Conservation (phyloP, 2,888 invertebrate species). For the Ariolimax columbianus region DNA sequence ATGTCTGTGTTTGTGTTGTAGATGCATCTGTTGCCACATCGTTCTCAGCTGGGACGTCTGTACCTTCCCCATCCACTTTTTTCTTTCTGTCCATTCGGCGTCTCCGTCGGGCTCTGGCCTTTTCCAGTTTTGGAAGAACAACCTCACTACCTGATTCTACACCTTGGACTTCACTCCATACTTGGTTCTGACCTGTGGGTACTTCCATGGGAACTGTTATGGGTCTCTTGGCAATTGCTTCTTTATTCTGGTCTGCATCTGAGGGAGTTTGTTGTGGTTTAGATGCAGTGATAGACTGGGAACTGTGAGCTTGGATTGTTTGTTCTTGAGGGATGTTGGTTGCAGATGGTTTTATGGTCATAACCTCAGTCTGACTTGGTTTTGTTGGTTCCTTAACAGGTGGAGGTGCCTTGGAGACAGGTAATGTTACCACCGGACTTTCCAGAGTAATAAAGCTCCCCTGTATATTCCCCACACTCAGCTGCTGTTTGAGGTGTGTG, state of each 20-base stretch:
- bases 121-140: slow-evolving; percentile 50
- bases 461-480: neutral
- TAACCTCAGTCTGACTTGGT: neutral
- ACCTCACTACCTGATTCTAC: slow-evolving; percentile 46
- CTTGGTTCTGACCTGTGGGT: neutral
- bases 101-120: slow-evolving; percentile 38
- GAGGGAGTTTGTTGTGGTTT: neutral
- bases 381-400: neutral
- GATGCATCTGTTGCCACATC: neutral
- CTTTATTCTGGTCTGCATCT: neutral
- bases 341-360: neutral
- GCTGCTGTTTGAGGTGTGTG: slow-evolving; percentile 7
- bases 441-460: slow-evolving; percentile 38
- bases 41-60: slow-evolving; percentile 31
- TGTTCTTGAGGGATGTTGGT: slow-evolving; percentile 17
- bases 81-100: slow-evolving; percentile 48
- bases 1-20: neutral
- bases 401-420: neutral
- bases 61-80: slow-evolving; percentile 35
- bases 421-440: slow-evolving; percentile 46
- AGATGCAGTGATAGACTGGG: neutral
- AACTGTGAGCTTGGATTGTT: slow-evolving; percentile 4
- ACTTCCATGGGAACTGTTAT: slow-evolving; percentile 4
- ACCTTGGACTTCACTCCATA: slow-evolving; percentile 35
- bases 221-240: neutral